Percentiles rank a stretch among this genome's conserved stretches.
Conservation (phyloP, 2,797 vertebrate species). For the Rhinella marina region DNA sequence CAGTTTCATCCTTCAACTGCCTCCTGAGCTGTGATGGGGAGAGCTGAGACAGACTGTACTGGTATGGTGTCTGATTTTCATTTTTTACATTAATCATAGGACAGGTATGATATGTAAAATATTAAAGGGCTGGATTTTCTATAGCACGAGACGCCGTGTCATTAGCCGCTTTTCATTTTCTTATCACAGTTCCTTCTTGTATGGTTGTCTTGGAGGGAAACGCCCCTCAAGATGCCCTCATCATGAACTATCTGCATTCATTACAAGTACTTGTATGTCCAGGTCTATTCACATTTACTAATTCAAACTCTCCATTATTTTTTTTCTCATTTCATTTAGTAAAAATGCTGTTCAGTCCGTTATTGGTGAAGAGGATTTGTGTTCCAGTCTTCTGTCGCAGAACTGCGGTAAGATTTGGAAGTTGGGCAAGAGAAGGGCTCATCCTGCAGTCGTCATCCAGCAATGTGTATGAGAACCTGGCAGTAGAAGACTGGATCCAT, state of each 20-base stretch:
- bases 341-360: constrained; percentile 40
- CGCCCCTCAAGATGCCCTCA: too few species aligned
- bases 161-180: too few species aligned
- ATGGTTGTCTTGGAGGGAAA: too few species aligned
- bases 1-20: too few species aligned
- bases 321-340: neutral
- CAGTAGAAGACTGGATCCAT: constrained; percentile 95
- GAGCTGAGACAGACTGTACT: too few species aligned
- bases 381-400: constrained; percentile 61
- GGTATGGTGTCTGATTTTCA: too few species aligned
- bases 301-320: neutral
- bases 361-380: constrained; percentile 68
- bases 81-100: too few species aligned
- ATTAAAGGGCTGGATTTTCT: too few species aligned
- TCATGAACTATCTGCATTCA: neutral
- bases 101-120: too few species aligned
- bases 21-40: too few species aligned
- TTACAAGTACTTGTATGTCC: neutral
- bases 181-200: too few species aligned
- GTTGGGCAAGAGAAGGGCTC: constrained; percentile 66
- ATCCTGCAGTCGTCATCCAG: constrained; percentile 85
- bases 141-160: too few species aligned
- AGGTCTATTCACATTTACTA: neutral
- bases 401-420: constrained; percentile 70
- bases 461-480: constrained; percentile 87